Evolutionary conservation across 2,888 invertebrate species (phyloP).

Genomic region (Amiota communis): DNA sequence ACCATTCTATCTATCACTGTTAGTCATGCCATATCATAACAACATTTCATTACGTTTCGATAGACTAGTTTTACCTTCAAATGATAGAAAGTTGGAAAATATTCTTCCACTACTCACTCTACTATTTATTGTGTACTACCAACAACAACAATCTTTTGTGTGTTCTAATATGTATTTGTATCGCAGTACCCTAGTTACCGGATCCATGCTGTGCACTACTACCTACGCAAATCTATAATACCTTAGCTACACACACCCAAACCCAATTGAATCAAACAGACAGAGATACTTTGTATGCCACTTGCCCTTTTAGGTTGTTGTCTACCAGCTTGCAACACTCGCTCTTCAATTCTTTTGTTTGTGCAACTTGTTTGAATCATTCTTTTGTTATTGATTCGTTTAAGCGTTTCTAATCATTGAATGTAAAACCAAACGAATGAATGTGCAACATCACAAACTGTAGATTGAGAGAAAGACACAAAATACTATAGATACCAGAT

Average conservation of each 20-base stretch:
- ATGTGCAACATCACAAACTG: too few species aligned
- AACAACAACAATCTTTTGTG: neutral
- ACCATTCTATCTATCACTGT: slow-evolving; percentile 7
- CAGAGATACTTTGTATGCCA: neutral
- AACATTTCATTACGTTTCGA: slow-evolving; percentile 18
- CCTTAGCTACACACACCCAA: too few species aligned
- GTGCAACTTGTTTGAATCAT: neutral
- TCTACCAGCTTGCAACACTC: too few species aligned
- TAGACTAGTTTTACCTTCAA: slow-evolving; percentile 14
- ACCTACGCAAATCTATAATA: slow-evolving; percentile 6
- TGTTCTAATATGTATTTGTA: too few species aligned
- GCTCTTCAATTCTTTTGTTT: neutral
- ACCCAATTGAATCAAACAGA: neutral
- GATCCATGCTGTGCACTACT: neutral
- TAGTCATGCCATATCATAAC: too few species aligned
- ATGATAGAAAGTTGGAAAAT: slow-evolving; percentile 20
- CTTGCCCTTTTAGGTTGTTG: slow-evolving; percentile 9
- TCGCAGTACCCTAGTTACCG: slow-evolving; percentile 9
- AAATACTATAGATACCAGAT: too few species aligned
- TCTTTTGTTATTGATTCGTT: neutral
- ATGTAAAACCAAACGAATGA: neutral
- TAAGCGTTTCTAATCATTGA: slow-evolving; percentile 10
- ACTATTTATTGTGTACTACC: neutral
- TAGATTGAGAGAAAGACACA: too few species aligned
- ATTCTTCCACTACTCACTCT: neutral